phyloP scores from a whole-genome alignment of 1,140 invertebrate species.

The Alviniconcha marisindica region DNA sequence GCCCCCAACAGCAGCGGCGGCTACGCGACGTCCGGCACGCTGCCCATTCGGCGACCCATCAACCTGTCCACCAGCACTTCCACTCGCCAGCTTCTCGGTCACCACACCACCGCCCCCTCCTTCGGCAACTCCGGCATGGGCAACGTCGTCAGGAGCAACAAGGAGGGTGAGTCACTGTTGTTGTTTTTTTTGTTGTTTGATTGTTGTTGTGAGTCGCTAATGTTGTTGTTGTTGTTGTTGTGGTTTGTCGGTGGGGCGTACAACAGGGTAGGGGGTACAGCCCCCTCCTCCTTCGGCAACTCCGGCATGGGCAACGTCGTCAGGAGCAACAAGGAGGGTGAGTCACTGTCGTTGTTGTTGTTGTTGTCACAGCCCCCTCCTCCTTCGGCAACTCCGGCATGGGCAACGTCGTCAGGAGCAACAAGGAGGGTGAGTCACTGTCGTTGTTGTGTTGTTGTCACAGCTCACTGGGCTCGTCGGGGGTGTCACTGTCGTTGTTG shows the following conservation, averaged over 20 bases:
- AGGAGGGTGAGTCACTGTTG: too few species aligned
- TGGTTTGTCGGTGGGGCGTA: not conserved
- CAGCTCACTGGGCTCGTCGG: too few species aligned
- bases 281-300: not conserved
- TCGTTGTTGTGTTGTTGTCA: too few species aligned
- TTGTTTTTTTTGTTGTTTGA: too few species aligned
- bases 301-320: slow-evolving; percentile 4
- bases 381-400: not conserved
- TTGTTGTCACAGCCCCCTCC: too few species aligned
- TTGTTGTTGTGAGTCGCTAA: too few species aligned
- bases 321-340: too few species aligned
- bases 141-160: not conserved
- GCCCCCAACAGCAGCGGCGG: not conserved
- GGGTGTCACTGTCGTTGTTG: too few species aligned
- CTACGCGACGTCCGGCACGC: not conserved
- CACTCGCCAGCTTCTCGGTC: not conserved
- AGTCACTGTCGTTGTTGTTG: too few species aligned
- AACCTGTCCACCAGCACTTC: slow-evolving; percentile 17
- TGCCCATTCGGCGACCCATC: slow-evolving; percentile 8
- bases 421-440: too few species aligned
- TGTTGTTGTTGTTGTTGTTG: too few species aligned
- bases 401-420: not conserved
- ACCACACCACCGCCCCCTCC: not conserved
- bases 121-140: not conserved
- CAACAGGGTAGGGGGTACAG: not conserved